Base-by-base conservation (phyloP, 2,888 invertebrate species). In the Myopa tessellatipennis region DNA sequence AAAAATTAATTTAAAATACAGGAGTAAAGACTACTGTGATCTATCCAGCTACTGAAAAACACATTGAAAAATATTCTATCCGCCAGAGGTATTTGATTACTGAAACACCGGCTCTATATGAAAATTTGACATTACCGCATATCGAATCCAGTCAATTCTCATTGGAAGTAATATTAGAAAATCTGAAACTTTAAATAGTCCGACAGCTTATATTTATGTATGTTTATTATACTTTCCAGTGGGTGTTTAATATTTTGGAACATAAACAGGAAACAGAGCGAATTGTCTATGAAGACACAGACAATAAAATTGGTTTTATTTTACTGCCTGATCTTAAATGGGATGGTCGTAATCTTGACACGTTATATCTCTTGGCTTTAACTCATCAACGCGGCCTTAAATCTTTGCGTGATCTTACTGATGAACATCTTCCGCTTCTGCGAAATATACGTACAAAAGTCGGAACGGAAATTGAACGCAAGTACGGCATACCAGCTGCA, bases 161-260 rank as follows among this genome's bases (percentile, higher is more conserved):
- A 85, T 90, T 96, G 77, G 93, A 96, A 92, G 97, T 96, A 90
- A 26, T 26, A 26, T 26, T 26, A 83, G 52, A 12, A 12, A 34
- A n/a, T 67, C 38, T 14, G 55, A 16, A 80, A 81, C 81, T 77
- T 80, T 3, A 73, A 18, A 60, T 61, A 26, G 10, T 63, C 52
- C 5, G 10, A 69, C 4, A 52, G 26, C 50, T 50, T 36, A 50
- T 58, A 7, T 67, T 72, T 16, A 60, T 26, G 69, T 80, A 74
- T 18, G n/a, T 1, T 10, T 58, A 38, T 26, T 40, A 52, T 45
- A 34, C 26, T 38, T 80, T 79, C 34, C 90, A 98, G 96, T 99
- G 99, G 99, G 95, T 99, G 0, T 95, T 96, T 88, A 99, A 99
- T 88, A 97, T 99, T 80, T 89, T 99, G 74, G 95, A 97, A 77